Percentiles rank a stretch among this genome's conserved stretches.
phyloP scores from a whole-genome alignment of 2,113 vertebrate species.

The Typhlomys cinereus region DNA sequence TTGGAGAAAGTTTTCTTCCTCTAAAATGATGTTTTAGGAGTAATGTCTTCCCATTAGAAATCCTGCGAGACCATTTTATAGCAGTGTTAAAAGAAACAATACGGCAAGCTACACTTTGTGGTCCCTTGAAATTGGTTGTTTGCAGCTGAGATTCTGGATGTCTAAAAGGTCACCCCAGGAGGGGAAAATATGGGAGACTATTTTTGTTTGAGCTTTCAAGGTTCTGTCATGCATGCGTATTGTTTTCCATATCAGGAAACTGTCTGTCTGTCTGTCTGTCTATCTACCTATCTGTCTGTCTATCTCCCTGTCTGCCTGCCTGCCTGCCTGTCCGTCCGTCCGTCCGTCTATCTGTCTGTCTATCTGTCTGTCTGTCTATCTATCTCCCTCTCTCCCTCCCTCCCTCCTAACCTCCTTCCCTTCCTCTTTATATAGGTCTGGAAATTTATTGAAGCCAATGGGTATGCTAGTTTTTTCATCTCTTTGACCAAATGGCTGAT shows the following conservation, averaged over 20 bases:
- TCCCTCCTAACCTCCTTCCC: too few species aligned
- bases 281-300: too few species aligned
- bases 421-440: too few species aligned
- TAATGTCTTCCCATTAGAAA: background rate
- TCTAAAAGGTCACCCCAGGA: background rate
- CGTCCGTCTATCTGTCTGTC: too few species aligned
- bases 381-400: too few species aligned
- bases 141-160: slow-evolving; percentile 13
- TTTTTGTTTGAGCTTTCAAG: background rate
- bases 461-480: too few species aligned
- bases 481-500: too few species aligned
- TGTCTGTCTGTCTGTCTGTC: rapidly evolving
- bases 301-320: too few species aligned
- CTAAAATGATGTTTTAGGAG: background rate
- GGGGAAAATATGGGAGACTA: background rate
- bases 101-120: background rate
- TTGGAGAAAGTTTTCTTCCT: background rate
- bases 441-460: too few species aligned
- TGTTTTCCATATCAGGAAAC: background rate
- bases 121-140: background rate
- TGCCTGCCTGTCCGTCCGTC: too few species aligned
- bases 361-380: too few species aligned
- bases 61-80: background rate
- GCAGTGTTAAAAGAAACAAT: background rate
- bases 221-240: background rate